phyloP scores from a whole-genome alignment of 2,888 invertebrate species.

The Synanthedon myopaeformis region DNA sequence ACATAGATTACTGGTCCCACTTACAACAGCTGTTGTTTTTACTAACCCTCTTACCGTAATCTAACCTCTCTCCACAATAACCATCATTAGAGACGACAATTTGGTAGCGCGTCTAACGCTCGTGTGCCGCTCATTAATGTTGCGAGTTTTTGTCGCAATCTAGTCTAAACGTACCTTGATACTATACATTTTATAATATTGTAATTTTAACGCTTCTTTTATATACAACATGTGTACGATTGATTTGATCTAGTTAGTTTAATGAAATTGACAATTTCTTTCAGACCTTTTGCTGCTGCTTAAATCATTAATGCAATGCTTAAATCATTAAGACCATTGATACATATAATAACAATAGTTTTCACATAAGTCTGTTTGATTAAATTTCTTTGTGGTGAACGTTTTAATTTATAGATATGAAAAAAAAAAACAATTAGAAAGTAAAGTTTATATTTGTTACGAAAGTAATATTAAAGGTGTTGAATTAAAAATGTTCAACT shows the following conservation, averaged over 20 bases:
- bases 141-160: constrained; percentile 1
- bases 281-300: too few species aligned
- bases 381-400: not conserved
- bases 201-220: too few species aligned
- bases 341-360: too few species aligned
- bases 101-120: constrained; percentile 1
- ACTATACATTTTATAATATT: too few species aligned
- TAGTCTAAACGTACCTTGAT: too few species aligned
- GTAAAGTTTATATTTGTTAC: constrained; percentile 21
- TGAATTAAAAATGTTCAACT: constrained; percentile 6
- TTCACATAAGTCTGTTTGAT: too few species aligned
- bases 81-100: constrained; percentile 4
- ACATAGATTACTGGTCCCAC: not conserved
- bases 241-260: too few species aligned
- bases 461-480: constrained; percentile 22
- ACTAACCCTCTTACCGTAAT: not conserved
- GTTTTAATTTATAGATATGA: not conserved
- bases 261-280: too few species aligned
- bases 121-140: constrained; percentile 5
- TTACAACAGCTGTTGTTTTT: not conserved
- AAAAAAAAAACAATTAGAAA: constrained; percentile 19
- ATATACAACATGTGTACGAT: too few species aligned
- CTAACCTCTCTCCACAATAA: constrained; percentile 1
- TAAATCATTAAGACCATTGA: too few species aligned
- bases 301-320: too few species aligned